These are phyloP conservation scores for Heloderma charlesbogerti DNA, from an alignment of 2,113 vertebrate genomes.

Conservation along the genomic window DNA sequence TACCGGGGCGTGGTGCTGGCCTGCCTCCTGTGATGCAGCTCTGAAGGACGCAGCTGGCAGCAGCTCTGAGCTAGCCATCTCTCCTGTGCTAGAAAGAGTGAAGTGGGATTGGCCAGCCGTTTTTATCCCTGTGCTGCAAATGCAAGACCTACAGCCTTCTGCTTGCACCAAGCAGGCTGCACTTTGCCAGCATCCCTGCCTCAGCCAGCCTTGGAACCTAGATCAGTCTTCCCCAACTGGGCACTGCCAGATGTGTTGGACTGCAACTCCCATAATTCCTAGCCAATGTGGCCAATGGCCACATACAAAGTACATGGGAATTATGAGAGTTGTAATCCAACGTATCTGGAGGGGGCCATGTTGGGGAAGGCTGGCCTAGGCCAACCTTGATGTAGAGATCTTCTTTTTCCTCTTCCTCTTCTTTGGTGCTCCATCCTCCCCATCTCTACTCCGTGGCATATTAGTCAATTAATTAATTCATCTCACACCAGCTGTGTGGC, in stretches of 20 bases:
- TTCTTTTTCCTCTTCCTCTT: neutral
- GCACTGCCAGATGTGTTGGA: too few species aligned
- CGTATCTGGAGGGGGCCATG: too few species aligned
- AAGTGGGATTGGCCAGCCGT: neutral
- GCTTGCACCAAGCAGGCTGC: neutral
- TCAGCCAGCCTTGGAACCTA: neutral
- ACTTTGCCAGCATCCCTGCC: neutral
- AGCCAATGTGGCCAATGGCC: too few species aligned
- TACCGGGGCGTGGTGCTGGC: neutral
- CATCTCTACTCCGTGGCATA: neutral
- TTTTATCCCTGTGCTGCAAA: neutral
- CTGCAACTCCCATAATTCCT: too few species aligned
- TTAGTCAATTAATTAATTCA: slow-evolving; percentile 15
- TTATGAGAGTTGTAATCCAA: too few species aligned
- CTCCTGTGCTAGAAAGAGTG: neutral
- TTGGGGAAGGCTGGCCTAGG: neutral
- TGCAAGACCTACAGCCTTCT: neutral
- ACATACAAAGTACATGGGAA: too few species aligned
- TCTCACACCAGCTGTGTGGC: neutral
- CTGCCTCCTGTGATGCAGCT: neutral
- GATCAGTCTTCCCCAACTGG: too few species aligned
- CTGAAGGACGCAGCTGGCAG: neutral
- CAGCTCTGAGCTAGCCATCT: neutral
- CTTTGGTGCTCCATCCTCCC: neutral
- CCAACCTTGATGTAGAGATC: neutral